Evolutionary conservation across 2,888 invertebrate species (phyloP), one percentile per base, ranked within the genome.

Genomic region (Rotaria macrura): DNA sequence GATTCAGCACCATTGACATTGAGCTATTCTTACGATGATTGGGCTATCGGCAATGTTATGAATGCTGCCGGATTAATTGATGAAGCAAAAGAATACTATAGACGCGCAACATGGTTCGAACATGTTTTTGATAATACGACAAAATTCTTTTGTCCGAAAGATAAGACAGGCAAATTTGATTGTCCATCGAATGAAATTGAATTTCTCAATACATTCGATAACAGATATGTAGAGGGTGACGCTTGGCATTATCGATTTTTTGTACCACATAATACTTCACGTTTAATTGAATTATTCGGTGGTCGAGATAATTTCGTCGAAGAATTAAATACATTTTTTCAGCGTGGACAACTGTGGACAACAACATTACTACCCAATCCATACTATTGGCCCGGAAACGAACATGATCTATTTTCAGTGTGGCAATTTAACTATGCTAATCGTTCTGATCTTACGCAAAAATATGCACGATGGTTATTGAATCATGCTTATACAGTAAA

Each of bases 191-290:
- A 43, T 79, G 79, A 25, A 40, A 2, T 79, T 12, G 79, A 43
- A 43, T 79, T 79, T n/a, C 9, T 79, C 10, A 38, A 79, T 79
- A 10, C 43, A 79, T 79, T 79, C 6, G 79, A 79, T 79, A n/a
- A 25, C 3, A 25, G 79, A 43, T 79, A 79, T 43, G 43, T 79
- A 1, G 79, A 79, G 43, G 79, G 79, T 43, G 79, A 79, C 34
- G 79, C 79, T 25, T 79, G 79, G 79, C 79, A 79, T 79, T 79
- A 79, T 79, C 79, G 79, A 40, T 79, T 79, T 43, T 79, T 79
- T 43, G 79, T 79, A 43, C 79, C 79, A 25, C 79, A 79, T 43
- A 43, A 79, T n/a, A 79, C 79, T 9, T 12, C 40, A 43, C 43
- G 79, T 43, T n/a, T 79, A 12, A 43, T 79, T n/a, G 79, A 79